phyloP scores from a whole-genome alignment of 2,888 invertebrate species.

The Chymomyza caudatula region DNA sequence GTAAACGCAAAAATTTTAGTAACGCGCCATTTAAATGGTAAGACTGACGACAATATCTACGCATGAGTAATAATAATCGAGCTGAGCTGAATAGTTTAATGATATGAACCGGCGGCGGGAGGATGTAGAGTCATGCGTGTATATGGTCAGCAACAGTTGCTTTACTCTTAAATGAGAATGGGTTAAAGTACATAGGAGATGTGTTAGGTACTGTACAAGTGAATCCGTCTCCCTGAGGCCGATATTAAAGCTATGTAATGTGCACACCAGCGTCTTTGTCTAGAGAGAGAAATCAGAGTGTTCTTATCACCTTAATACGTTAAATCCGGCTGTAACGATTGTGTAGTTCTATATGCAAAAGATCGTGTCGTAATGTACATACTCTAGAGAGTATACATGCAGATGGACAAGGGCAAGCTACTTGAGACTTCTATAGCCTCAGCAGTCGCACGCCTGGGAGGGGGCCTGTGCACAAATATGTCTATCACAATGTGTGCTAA shows the following conservation, averaged over 20 bases:
- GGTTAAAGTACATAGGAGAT: too few relatives aligned
- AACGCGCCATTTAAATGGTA: constrained; percentile 1
- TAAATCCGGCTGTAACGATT: background rate
- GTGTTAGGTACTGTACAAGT: background rate
- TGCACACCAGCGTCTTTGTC: background rate
- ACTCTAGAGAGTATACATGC: too few relatives aligned
- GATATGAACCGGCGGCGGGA: background rate
- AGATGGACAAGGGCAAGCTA: background rate
- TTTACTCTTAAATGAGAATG: too few relatives aligned
- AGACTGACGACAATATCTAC: constrained; percentile 35
- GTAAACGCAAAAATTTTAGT: constrained; percentile 30
- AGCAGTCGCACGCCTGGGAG: constrained; percentile 1
- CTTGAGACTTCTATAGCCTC: background rate
- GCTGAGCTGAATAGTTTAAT: background rate
- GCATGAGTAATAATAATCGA: constrained; percentile 59
- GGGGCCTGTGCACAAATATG: background rate
- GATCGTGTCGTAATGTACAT: background rate
- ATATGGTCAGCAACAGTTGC: constrained; percentile 44
- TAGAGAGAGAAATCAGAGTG: too few relatives aligned
- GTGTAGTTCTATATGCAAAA: too few relatives aligned
- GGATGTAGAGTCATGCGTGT: constrained; percentile 3
- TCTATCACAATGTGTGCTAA: constrained; percentile 32
- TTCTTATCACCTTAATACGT: background rate
- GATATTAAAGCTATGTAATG: background rate
- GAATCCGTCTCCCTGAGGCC: background rate